These are phyloP conservation scores for Pterostichus madidus DNA, from an alignment of 2,888 invertebrate genomes.

Conservation along the genomic window DNA sequence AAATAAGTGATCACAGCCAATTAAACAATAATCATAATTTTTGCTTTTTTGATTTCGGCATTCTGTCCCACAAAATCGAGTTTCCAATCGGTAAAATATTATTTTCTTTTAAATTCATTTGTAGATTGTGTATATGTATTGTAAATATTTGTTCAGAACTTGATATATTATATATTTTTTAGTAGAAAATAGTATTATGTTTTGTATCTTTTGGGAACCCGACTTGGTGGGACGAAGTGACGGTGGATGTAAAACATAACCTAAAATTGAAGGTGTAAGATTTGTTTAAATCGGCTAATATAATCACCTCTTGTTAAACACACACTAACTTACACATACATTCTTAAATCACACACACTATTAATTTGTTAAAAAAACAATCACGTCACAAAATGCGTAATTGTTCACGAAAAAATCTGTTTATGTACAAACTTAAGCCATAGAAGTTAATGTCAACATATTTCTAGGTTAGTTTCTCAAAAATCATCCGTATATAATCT, in stretches of 20 bases:
- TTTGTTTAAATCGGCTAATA: constrained; percentile 45
- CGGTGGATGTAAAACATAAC: not conserved
- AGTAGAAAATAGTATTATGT: constrained; percentile 15
- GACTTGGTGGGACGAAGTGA: constrained; percentile 5
- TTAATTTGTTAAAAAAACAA: constrained; percentile 55
- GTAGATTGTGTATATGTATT: not conserved
- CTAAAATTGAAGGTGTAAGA: constrained; percentile 21
- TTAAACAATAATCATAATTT: constrained; percentile 53
- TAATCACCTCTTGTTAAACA: constrained; percentile 42
- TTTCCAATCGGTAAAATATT: constrained; percentile 6
- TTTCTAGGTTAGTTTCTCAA: constrained; percentile 58
- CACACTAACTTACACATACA: constrained; percentile 29
- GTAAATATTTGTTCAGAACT: constrained; percentile 37
- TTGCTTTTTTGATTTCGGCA: constrained; percentile 71
- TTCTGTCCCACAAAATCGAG: constrained; percentile 10
- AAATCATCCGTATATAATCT: constrained; percentile 50
- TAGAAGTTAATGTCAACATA: constrained; percentile 59
- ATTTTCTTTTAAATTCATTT: constrained; percentile 12
- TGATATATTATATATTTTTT: not conserved
- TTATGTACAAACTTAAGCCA: constrained; percentile 58
- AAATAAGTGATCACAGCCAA: constrained; percentile 62
- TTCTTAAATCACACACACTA: constrained; percentile 35
- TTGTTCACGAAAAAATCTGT: constrained; percentile 54
- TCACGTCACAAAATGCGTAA: constrained; percentile 17
- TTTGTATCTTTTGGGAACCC: not conserved